These are phyloP conservation scores for Dipodomys ordii DNA, from an alignment of 2,113 vertebrate genomes.

Conservation along the genomic window DNA sequence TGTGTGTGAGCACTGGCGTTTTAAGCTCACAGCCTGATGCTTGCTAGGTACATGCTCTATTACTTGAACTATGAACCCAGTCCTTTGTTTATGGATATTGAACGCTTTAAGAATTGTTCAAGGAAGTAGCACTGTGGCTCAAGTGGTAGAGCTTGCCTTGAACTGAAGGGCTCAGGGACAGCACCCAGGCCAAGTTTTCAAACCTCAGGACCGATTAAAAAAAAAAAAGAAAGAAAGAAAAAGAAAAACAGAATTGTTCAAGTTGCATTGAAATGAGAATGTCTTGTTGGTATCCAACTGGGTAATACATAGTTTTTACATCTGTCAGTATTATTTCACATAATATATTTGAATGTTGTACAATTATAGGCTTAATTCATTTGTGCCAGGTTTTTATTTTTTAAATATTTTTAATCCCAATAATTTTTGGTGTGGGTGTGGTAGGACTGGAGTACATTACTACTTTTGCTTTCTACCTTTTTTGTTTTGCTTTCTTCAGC, in stretches of 20 bases:
- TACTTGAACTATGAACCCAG: no score
- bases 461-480: conserved; percentile 12
- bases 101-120: conserved; percentile 2
- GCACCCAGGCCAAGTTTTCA: no score
- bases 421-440: no score
- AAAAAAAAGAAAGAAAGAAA: no score
- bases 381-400: neutral
- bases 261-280: conserved; percentile 40
- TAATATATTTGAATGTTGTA: neutral
- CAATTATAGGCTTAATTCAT: neutral
- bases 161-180: no score
- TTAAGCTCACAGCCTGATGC: no score
- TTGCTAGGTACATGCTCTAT: no score
- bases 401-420: no score
- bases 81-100: neutral
- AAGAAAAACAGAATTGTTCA: neutral
- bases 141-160: no score
- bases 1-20: no score
- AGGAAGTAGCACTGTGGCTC: neutral
- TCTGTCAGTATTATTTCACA: conserved; percentile 42
- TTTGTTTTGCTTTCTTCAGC: conserved; percentile 25
- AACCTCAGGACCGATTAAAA: no score
- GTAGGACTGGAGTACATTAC: neutral
- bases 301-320: neutral
- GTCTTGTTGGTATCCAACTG: neutral